These are phyloP conservation scores for Babylonia areolata DNA, from an alignment of 1,140 invertebrate species.

Conservation along the genomic window DNA sequence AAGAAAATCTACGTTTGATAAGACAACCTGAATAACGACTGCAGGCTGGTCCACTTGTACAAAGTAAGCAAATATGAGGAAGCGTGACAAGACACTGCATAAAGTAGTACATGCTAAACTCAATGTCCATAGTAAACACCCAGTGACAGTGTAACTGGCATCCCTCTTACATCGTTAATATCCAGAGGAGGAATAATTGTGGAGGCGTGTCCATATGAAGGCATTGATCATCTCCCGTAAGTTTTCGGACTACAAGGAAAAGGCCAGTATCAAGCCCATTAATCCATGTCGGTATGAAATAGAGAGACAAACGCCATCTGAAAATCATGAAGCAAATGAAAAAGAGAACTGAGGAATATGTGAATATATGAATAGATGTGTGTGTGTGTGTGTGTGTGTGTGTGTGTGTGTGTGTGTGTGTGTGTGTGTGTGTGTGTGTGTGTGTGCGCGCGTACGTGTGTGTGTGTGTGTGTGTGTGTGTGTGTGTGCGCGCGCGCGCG, in stretches of 20 bases:
- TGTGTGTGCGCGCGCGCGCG: background rate
- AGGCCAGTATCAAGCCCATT: background rate
- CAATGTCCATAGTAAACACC: no score
- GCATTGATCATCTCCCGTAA: background rate
- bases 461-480: background rate
- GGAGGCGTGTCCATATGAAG: background rate
- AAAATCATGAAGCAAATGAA: background rate
- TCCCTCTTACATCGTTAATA: no score
- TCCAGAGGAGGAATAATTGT: background rate
- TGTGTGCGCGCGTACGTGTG: background rate
- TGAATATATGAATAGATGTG: conserved; percentile 4
- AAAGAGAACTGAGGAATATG: background rate
- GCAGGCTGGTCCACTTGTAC: no score
- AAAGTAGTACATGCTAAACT: no score
- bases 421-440: background rate
- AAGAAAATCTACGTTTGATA: no score
- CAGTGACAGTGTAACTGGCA: no score
- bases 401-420: conserved; percentile 10
- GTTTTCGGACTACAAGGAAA: background rate
- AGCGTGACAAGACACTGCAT: no score
- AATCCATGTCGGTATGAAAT: background rate
- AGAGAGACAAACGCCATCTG: background rate
- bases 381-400: conserved; percentile 1
- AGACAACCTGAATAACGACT: no score
- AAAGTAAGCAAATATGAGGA: no score